Percentiles rank a stretch among this genome's conserved stretches.
phyloP scores from a whole-genome alignment of 2,888 invertebrate genomes.

The Orthonychiurus folsomi region DNA sequence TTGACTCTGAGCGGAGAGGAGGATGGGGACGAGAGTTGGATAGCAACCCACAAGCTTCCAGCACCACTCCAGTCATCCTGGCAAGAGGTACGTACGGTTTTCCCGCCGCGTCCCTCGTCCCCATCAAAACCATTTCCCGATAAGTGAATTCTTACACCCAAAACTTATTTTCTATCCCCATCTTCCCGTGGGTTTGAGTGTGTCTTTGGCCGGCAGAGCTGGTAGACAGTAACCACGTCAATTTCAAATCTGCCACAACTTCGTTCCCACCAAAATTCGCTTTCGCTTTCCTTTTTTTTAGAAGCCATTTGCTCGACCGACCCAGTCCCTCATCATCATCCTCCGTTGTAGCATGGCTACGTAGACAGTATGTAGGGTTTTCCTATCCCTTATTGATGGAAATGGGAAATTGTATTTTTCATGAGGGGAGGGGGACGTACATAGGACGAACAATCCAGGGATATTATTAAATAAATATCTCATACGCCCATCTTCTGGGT shows the following conservation, averaged over 20 bases:
- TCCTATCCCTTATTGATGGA: not conserved
- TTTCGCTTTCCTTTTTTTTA: not conserved
- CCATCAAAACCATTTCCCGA: not conserved
- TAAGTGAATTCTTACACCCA: not conserved
- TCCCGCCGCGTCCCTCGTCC: not conserved
- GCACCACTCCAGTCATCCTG: not conserved
- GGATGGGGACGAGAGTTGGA: constrained; percentile 8
- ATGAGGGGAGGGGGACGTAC: not conserved
- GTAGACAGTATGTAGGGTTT: not conserved
- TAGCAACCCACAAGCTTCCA: constrained; percentile 1
- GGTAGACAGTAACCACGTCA: not conserved
- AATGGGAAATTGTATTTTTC: not conserved
- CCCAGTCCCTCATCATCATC: not conserved
- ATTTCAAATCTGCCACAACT: not conserved
- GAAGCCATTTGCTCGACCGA: too few species aligned
- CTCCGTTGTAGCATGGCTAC: too few species aligned
- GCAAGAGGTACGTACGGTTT: not conserved
- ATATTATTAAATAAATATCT: not conserved
- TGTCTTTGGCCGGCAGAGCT: too few species aligned
- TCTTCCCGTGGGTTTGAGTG: too few species aligned
- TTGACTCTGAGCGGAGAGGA: constrained; percentile 8
- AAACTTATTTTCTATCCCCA: not conserved
- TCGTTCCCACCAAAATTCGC: not conserved
- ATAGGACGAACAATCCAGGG: not conserved
- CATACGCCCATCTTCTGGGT: not conserved